These are phyloP conservation scores for Herminia tarsipennalis DNA, from an alignment of 2,888 invertebrate genomes.

Conservation along the genomic window DNA sequence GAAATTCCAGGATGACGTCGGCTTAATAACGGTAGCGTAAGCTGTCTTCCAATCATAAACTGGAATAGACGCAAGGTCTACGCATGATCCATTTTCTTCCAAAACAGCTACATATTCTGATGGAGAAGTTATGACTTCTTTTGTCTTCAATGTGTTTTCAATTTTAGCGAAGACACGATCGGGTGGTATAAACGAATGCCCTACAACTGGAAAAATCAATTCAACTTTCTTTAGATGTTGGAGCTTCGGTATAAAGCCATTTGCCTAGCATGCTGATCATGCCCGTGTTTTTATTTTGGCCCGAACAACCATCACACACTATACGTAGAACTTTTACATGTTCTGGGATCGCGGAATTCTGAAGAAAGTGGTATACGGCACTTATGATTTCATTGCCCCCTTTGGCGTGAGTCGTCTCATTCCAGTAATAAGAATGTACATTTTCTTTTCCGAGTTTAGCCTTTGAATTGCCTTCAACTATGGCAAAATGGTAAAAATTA, in stretches of 20 bases:
- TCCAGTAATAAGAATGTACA: slow-evolving; percentile 28
- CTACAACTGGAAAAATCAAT: slow-evolving; percentile 8
- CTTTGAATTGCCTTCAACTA: slow-evolving; percentile 47
- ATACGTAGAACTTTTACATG: slow-evolving; percentile 4
- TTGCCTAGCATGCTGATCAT: slow-evolving; percentile 11
- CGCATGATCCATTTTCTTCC: slow-evolving; percentile 8
- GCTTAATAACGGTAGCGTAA: slow-evolving; percentile 9
- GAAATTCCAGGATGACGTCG: slow-evolving; percentile 14
- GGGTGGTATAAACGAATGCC: slow-evolving; percentile 4
- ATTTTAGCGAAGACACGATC: slow-evolving; percentile 15
- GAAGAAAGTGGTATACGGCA: slow-evolving; percentile 5
- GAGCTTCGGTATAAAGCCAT: slow-evolving; percentile 15
- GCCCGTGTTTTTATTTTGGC: slow-evolving; percentile 11
- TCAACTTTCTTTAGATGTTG: slow-evolving; percentile 11
- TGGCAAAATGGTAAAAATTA: slow-evolving; percentile 51
- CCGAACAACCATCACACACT: slow-evolving; percentile 10
- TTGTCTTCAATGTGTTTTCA: slow-evolving; percentile 17
- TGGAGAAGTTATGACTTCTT: slow-evolving; percentile 19
- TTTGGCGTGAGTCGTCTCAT: not conserved
- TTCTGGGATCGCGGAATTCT: not conserved
- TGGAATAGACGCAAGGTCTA: slow-evolving; percentile 9
- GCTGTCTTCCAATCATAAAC: slow-evolving; percentile 15
- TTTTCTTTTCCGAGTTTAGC: slow-evolving; percentile 25
- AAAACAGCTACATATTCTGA: slow-evolving; percentile 11
- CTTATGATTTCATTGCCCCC: slow-evolving; percentile 6